Percentiles rank a stretch among this genome's conserved stretches.
These are phyloP conservation scores for Oxytorus armatus DNA, from an alignment of 2,888 invertebrate genomes.

Conservation along the genomic window DNA sequence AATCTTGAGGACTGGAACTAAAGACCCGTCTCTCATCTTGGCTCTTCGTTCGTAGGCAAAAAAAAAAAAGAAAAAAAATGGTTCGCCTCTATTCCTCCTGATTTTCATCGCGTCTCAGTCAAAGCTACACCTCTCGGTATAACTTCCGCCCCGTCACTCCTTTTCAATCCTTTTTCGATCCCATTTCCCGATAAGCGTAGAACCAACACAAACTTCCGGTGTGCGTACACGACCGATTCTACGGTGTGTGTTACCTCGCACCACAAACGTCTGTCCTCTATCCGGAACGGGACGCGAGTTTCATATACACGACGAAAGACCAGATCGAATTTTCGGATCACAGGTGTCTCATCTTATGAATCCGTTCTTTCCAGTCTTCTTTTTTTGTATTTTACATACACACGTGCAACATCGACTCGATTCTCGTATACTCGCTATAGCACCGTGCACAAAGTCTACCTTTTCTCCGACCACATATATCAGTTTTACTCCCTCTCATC, in stretches of 20 bases:
- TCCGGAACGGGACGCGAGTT: slow-evolving; percentile 17
- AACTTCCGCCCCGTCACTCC: too few relatives aligned
- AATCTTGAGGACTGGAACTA: slow-evolving; percentile 11
- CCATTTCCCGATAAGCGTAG: slow-evolving; percentile 54
- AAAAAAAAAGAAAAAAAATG: background rate
- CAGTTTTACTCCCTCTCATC: background rate
- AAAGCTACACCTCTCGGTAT: slow-evolving; percentile 26
- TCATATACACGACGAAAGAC: slow-evolving; percentile 45
- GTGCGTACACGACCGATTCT: background rate
- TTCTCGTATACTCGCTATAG: background rate
- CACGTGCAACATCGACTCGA: background rate
- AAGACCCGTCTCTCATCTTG: slow-evolving; percentile 6
- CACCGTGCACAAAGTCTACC: background rate
- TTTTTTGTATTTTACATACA: background rate
- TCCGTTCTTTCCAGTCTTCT: slow-evolving; percentile 4
- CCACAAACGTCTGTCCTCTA: slow-evolving; percentile 19
- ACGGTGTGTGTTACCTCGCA: slow-evolving; percentile 15
- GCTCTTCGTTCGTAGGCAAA: background rate
- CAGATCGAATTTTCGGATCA: slow-evolving; percentile 60
- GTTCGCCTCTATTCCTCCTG: background rate
- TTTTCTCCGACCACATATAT: background rate
- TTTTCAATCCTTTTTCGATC: slow-evolving; percentile 59
- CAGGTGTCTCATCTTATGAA: slow-evolving; percentile 53
- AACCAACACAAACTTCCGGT: slow-evolving; percentile 55
- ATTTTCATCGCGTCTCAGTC: slow-evolving; percentile 11